phyloP scores from a whole-genome alignment of 1,140 invertebrate genomes.

The Papilio polytes region DNA sequence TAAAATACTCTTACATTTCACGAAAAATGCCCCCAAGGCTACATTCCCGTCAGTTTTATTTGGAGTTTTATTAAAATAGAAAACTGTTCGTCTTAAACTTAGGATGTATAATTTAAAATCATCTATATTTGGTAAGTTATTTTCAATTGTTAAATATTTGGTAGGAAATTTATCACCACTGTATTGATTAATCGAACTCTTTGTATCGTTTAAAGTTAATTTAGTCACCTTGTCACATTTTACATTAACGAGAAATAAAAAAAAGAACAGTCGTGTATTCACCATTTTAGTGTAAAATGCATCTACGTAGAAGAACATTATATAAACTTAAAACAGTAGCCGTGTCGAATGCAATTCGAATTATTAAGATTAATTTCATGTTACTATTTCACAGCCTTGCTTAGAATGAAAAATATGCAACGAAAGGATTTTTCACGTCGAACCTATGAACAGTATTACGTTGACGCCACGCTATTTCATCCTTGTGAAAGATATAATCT shows the following conservation, averaged over 20 bases:
- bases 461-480: neutral
- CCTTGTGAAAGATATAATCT: neutral
- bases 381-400: slow-evolving; percentile 16
- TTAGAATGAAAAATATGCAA: neutral
- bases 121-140: slow-evolving; percentile 2
- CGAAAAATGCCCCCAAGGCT: slow-evolving; percentile 42
- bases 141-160: slow-evolving; percentile 41
- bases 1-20: slow-evolving; percentile 43
- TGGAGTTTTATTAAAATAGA: slow-evolving; percentile 40
- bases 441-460: neutral
- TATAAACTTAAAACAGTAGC: neutral
- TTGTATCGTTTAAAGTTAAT: neutral
- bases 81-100: slow-evolving; percentile 36
- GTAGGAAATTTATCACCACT: slow-evolving; percentile 43
- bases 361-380: slow-evolving; percentile 25
- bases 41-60: slow-evolving; percentile 50
- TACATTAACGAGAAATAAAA: neutral
- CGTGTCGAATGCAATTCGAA: slow-evolving; percentile 15
- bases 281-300: neutral
- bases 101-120: slow-evolving; percentile 42
- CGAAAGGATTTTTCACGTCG: neutral
- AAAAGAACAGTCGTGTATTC: neutral
- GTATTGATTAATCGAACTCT: slow-evolving; percentile 8
- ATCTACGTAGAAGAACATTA: neutral
- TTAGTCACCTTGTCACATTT: neutral